Conservation (phyloP, 2,888 invertebrate species). For the Lasius fuliginosus region DNA sequence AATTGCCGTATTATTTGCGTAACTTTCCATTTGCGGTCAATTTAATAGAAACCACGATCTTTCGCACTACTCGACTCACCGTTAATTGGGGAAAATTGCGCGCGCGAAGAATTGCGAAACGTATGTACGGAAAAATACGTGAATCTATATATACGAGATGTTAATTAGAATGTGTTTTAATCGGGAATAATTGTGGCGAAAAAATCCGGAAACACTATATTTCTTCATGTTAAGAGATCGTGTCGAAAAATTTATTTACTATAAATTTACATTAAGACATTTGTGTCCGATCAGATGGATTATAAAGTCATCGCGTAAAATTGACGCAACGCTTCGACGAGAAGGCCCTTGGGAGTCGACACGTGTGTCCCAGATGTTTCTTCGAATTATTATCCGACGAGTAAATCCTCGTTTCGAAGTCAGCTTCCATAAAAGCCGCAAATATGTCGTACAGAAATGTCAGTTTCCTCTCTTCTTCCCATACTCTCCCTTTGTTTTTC, state of each 20-base stretch:
- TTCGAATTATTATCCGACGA: constrained; percentile 8
- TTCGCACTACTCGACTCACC: neutral
- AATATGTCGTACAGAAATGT: constrained; percentile 25
- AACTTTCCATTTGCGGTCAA: constrained; percentile 33
- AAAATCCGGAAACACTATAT: neutral
- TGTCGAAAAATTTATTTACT: neutral
- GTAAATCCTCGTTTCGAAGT: constrained; percentile 21
- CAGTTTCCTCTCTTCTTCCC: constrained; percentile 1
- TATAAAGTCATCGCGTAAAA: neutral
- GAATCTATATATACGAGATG: neutral
- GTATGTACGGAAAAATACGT: neutral
- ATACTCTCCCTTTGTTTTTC: neutral
- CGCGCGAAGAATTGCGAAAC: neutral
- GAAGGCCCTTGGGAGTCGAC: neutral
- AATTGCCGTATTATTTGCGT: constrained; percentile 35
- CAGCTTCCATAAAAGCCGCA: constrained; percentile 3
- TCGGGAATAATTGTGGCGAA: neutral
- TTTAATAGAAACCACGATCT: neutral
- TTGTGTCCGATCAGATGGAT: neutral
- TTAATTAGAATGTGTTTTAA: neutral
- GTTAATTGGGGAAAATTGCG: constrained; percentile 13
- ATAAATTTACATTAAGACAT: neutral
- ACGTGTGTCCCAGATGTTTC: neutral
- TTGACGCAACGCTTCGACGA: neutral
- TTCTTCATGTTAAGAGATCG: neutral